Evolutionary conservation across 2,113 vertebrate species (phyloP).

Genomic region (Gnathonemus longibarbis): DNA sequence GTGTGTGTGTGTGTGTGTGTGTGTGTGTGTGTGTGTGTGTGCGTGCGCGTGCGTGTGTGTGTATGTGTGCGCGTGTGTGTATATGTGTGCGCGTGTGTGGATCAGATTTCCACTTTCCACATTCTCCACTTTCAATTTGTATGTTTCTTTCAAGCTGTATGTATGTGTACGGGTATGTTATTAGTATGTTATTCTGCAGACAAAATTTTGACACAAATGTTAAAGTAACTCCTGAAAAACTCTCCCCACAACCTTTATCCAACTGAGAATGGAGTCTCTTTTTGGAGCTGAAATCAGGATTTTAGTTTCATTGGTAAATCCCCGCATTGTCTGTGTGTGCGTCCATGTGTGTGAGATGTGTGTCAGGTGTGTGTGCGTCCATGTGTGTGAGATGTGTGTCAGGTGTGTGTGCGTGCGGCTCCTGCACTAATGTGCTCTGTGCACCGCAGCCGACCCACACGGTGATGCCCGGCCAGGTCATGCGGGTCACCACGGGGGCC

Average conservation of each 20-base stretch:
- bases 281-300: not conserved
- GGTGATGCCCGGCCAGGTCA: slow-evolving; percentile 98
- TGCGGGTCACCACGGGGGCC: slow-evolving; percentile 96
- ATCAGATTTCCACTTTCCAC: not conserved
- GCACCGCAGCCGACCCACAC: slow-evolving; percentile 87
- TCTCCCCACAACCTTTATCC: not conserved
- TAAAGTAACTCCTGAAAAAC: not conserved
- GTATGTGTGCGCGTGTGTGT: not conserved
- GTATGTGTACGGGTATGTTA: not conserved
- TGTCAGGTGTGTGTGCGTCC: not conserved
- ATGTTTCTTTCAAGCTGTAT: not conserved
- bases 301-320: not conserved
- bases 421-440: slow-evolving; percentile 17
- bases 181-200: not conserved
- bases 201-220: not conserved
- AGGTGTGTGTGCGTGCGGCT: not conserved
- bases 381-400: not conserved
- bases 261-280: not conserved
- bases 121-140: not conserved
- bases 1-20: not conserved
- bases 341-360: not conserved
- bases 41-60: no score
- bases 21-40: no score
- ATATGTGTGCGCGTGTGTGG: no score
- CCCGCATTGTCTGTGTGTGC: not conserved